Evolutionary conservation across 1,140 invertebrate species (phyloP), one percentile per base, ranked within the genome.

Genomic region (Lepidurus apus): DNA sequence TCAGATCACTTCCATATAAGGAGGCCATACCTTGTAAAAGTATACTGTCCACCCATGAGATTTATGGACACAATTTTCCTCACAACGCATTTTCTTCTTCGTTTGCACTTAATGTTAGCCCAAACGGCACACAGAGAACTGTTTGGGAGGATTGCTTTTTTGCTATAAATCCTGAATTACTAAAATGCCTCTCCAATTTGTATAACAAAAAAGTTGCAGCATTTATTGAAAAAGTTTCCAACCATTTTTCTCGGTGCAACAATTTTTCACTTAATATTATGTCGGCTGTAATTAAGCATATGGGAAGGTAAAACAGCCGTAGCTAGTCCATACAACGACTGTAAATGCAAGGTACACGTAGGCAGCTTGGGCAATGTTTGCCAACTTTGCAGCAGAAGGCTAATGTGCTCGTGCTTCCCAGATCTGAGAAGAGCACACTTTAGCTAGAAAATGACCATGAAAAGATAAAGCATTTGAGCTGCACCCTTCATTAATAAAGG

Each of bases 1-100:
- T 65, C 53, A 65, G 53, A 65, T 65, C 53, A 65, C 53, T n/a
- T 65, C 53, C 53, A 65, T 65, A 65, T 65, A 65, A 65, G 53
- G 53, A n/a, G 53, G 53, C 21, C 1, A 4, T 17, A 65, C 21
- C 53, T 65, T 65, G 53, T 65, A 65, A 65, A 65, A 17, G 53
- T 65, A 65, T 65, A 65, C 53, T 65, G 53, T 65, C 53, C 53
- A 65, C 53, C 53, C 53, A 65, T 65, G 53, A 65, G 53, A 65
- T 65, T 65, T 65, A 65, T 21, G 53, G 8, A 13, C 7, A 5
- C 53, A 7, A 65, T 65, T 21, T 65, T 65, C 53, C 53, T 65
- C 13, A 65, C 17, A 65, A 21, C 21, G 53, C 21, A 21, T 21
- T 13, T 65, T 65, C 21, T 65, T 65, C 53, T 65, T 7, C 17